Base-by-base conservation (phyloP, 2,113 vertebrate species). In the Falcunculus frontatus region DNA sequence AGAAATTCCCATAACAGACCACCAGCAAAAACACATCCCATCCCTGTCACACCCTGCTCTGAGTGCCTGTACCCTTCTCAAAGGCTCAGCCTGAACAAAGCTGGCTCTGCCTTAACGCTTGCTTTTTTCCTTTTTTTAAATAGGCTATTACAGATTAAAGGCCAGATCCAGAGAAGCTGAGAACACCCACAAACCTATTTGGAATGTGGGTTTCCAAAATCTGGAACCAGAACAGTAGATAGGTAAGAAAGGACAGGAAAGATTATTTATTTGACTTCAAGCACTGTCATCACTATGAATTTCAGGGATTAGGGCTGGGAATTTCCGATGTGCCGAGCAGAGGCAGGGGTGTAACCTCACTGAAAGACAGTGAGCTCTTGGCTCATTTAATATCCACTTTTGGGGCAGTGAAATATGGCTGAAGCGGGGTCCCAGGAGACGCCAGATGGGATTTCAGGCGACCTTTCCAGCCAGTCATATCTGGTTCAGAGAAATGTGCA, bases 381-480 rank as follows among this genome's bases (percentile, higher is more conserved):
- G 65, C 92, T 92, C 57, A 3, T 33, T 84, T 68, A 39, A 84
- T 16, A 94, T 56, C 92, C 80, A 64, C 74, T 93, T 68, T 67
- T 64, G 83, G 73, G 84, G 59, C 88, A 52, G 32, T 68, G 87
- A 93, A 91, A 96, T 69, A 68, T 6, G 72, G 90, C 59, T 78
- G 44, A 67, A 75, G 60, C 6, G 41, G 33, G 13, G 49, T 93
- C 95, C 77, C 94, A 44, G 69, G 94, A 65, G 96, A 93, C 29
- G 86, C 92, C 92, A 79, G 84, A 89, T 68, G 93, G 82, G 90
- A 94, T 95, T 97, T 88, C 86, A 92, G 78, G 92, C 95, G 95
- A 81, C 88, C 92, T 90, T 93, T 92, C 86, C 93, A 94, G 83
- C 86, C 95, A 88, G 65, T 74, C 69, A 4, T 84, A 94, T 39